Base-by-base conservation (phyloP, 2,113 vertebrate genomes). In the Silurus asotus region DNA sequence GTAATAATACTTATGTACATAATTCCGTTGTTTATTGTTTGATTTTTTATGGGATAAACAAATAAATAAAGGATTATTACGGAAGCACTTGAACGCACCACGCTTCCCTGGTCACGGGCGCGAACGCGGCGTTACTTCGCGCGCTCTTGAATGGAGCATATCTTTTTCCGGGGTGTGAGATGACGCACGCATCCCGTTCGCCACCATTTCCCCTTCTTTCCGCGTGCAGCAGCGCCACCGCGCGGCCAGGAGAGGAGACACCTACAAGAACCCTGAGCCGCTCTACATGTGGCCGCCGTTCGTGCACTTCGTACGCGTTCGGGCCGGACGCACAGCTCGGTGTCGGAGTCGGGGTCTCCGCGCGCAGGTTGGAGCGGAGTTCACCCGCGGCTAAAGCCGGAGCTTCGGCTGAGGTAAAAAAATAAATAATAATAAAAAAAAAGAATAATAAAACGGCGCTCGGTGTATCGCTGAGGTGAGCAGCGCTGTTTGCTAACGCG, bases 211-310 rank as follows among this genome's bases (percentile, higher is more conserved):
- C 37, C 37, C 37, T 37, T 37, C 37, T 37, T 5, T 48, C n/a
- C 19, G 23, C 28, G 19, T 55, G 28, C 20, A n/a, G 64, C 89
- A 90, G 90, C 90, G 90, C 83, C 89, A 4, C 81, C 58, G 14
- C 19, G 87, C 58, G 89, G 81, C 49, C n/a, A 61, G 67, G 51
- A 56, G 61, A 65, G 28, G 61, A 65, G 28, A 70, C 25, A 45
- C 69, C 72, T 78, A 77, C 86, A 88, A 70, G 70, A 77, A 70
- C 45, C 77, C 72, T 37, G 83, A 86, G 69, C 88, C 83, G 37
- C 70, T 45, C 76, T 80, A 61, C 90, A 87, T 89, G 89, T 90
- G 85, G 88, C 89, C 53, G 67, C 20, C 56, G 76, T 72, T 48
- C 83, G 70, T 80, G 25, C 62, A n/a, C 74, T 74, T 53, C 53